Evolutionary conservation across 2,888 invertebrate species (phyloP).

Genomic region (Prosapia bicincta): DNA sequence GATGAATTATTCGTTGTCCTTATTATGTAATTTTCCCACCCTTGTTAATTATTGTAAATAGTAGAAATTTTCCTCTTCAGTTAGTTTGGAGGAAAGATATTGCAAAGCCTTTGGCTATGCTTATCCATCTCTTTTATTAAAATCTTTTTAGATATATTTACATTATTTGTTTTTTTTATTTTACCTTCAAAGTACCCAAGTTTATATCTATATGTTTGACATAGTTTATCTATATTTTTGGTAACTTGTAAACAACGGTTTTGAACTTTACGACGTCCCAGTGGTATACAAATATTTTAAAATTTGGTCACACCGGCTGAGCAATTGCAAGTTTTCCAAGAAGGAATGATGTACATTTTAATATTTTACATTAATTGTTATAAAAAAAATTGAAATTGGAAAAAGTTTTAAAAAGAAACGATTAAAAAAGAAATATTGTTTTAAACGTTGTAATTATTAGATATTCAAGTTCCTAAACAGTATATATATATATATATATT

Average conservation of each 20-base stretch:
- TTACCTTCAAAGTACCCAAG: background rate
- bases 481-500: background rate
- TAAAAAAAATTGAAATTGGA: background rate
- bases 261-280: background rate
- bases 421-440: background rate
- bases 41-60: background rate
- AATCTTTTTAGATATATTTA: background rate
- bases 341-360: background rate
- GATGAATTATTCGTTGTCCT: background rate
- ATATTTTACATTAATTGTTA: background rate
- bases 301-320: background rate
- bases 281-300: background rate
- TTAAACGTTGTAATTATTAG: background rate
- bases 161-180: background rate
- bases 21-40: background rate
- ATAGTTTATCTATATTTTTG: background rate
- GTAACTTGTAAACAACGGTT: background rate
- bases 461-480: constrained; percentile 2
- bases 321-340: background rate
- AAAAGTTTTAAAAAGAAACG: background rate
- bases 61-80: background rate
- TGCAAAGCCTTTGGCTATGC: background rate
- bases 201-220: background rate
- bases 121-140: background rate
- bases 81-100: background rate